Evolutionary conservation across 1,140 invertebrate genomes (phyloP).

Genomic region (Drosophila burlai): DNA sequence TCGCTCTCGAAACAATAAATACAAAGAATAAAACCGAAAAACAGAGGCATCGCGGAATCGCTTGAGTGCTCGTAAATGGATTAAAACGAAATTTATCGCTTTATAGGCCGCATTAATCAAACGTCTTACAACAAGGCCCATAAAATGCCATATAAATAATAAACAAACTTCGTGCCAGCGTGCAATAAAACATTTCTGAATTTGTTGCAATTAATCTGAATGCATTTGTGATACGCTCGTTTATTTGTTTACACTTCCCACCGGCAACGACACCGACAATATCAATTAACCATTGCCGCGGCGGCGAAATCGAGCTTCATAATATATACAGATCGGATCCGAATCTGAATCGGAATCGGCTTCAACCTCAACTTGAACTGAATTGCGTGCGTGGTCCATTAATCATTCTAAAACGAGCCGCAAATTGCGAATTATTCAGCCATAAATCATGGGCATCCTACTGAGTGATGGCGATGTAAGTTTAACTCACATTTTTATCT

Average conservation of each 20-base stretch:
- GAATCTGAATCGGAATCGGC: neutral
- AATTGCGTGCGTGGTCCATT: slow-evolving; percentile 39
- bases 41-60: slow-evolving; percentile 39
- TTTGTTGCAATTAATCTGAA: slow-evolving; percentile 62
- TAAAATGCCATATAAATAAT: slow-evolving; percentile 67
- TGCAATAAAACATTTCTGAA: slow-evolving; percentile 50
- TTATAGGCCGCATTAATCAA: slow-evolving; percentile 69
- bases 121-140: slow-evolving; percentile 60
- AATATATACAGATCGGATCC: slow-evolving; percentile 15
- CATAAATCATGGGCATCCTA: slow-evolving; percentile 80
- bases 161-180: slow-evolving; percentile 51
- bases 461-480: slow-evolving; percentile 83
- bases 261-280: slow-evolving; percentile 30
- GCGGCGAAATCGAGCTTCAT: slow-evolving; percentile 4
- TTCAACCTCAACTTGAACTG: slow-evolving; percentile 35
- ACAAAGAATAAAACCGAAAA: slow-evolving; percentile 15
- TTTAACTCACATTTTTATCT: slow-evolving; percentile 41
- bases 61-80: slow-evolving; percentile 77
- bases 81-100: slow-evolving; percentile 69
- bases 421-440: slow-evolving; percentile 35
- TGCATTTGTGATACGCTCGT: slow-evolving; percentile 44
- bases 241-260: slow-evolving; percentile 50
- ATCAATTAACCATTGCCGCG: slow-evolving; percentile 41
- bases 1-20: slow-evolving; percentile 26
- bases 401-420: slow-evolving; percentile 57